Conservation (phyloP, 2,797 vertebrate species). For the Sebastes wilsoni region DNA sequence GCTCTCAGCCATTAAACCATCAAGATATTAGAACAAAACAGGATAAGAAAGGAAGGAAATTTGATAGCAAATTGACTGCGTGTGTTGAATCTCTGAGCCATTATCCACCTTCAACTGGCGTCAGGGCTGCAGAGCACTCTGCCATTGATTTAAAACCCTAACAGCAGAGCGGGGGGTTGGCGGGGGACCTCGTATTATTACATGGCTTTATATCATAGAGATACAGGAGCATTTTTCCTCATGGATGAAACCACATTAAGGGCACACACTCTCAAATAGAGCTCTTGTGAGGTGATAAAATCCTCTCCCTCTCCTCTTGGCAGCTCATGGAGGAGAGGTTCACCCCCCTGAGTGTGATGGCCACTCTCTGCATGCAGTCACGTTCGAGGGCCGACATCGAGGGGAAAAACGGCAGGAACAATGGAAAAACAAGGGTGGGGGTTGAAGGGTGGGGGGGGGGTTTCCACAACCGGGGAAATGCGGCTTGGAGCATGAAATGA, state of each 20-base stretch:
- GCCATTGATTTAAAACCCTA: slow-evolving; percentile 47
- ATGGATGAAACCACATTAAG: slow-evolving; percentile 41
- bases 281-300: slow-evolving; percentile 47
- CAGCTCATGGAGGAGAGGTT: slow-evolving; percentile 17
- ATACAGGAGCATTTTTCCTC: slow-evolving; percentile 28
- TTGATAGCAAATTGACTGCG: neutral
- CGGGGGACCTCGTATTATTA: slow-evolving; percentile 19
- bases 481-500: slow-evolving; percentile 62
- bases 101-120: slow-evolving; percentile 25
- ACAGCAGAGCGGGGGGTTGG: slow-evolving; percentile 19
- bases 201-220: slow-evolving; percentile 7
- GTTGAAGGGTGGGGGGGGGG: slow-evolving; percentile 12
- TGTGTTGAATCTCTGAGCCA: neutral
- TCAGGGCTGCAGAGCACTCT: slow-evolving; percentile 27
- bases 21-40: neutral
- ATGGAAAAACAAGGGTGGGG: slow-evolving; percentile 54
- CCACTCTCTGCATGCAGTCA: slow-evolving; percentile 47
- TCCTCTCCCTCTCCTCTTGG: slow-evolving; percentile 7
- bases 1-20: neutral
- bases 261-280: slow-evolving; percentile 20
- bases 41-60: neutral
- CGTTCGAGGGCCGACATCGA: slow-evolving; percentile 9
- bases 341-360: slow-evolving; percentile 18
- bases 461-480: slow-evolving; percentile 43
- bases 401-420: slow-evolving; percentile 34